Evolutionary conservation across 2,888 invertebrate species (phyloP).

Genomic region (Sicus ferrugineus): DNA sequence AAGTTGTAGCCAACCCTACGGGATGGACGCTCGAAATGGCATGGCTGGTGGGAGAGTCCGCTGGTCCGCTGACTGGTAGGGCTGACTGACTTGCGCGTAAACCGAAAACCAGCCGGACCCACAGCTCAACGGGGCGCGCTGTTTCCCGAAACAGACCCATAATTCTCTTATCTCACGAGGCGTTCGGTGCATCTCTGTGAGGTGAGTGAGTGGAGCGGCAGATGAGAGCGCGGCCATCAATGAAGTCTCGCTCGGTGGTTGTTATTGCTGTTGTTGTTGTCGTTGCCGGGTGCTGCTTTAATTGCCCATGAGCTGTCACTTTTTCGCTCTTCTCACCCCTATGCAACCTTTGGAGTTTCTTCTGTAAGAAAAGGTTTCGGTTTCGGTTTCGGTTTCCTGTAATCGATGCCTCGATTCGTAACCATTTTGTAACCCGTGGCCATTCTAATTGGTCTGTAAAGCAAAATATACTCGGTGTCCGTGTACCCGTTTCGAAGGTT

Average conservation of each 20-base stretch:
- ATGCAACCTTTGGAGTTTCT: too few species aligned
- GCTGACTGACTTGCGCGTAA: neutral
- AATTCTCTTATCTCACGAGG: slow-evolving; percentile 54
- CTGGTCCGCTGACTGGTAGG: neutral
- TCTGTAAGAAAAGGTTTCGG: too few species aligned
- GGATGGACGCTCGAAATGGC: neutral
- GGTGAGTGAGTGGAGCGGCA: slow-evolving; percentile 32
- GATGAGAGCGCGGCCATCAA: neutral
- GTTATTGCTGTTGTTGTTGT: slow-evolving; percentile 13
- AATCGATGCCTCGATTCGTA: neutral
- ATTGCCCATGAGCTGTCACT: neutral
- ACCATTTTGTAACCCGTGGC: neutral
- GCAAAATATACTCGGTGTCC: neutral
- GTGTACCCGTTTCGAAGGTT: neutral
- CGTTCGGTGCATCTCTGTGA: slow-evolving; percentile 44
- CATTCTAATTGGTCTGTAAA: neutral
- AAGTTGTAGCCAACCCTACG: neutral
- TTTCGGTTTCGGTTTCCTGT: neutral
- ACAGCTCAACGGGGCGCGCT: slow-evolving; percentile 45
- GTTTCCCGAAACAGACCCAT: slow-evolving; percentile 44
- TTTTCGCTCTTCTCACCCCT: neutral
- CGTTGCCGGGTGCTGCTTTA: neutral
- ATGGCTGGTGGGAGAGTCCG: too few species aligned
- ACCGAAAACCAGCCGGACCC: neutral
- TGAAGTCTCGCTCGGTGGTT: slow-evolving; percentile 15